Evolutionary conservation across 2,113 vertebrate genomes (phyloP), one percentile per base, ranked within the genome.

Genomic region (Notiomystis cincta): DNA sequence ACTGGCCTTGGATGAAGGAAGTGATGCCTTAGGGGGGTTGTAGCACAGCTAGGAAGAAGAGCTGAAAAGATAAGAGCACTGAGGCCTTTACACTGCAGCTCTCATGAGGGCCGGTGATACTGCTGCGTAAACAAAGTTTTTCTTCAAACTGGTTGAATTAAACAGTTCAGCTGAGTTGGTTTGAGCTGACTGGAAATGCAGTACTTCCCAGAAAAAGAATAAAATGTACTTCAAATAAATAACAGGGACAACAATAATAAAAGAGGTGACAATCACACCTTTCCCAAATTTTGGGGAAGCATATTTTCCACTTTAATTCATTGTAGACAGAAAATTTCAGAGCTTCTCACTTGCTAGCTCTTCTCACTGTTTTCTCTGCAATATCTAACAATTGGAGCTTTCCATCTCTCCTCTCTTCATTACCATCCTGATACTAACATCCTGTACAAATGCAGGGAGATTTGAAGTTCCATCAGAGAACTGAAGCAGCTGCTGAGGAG

Each of bases 391-490:
- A 88, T 1, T 27, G 28, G 67, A 47, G 56, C 58, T 86, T 94
- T 86, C 61, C 31, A 50, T 80, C 28, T 82, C 50, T 72, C 38
- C 33, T 67, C 10, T 89, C 70, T 80, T 95, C 80, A 78, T 82
- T 95, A 93, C 54, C 3, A 13, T 54, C 48, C 61, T 84, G 45
- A 91, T 88, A 89, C 23, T 82, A 67, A 58, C 42, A 79, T 62
- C 31, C 28, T 73, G 50, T 48, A 79, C 58, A 94, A 95, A 77
- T 44, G 53, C 11, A 81, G 51, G 23, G 45, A 88, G 82, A 85
- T 88, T 66, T 90, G 78, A 94, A 94, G 45, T 79, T 90, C 30
- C 71, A 85, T 85, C 81, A 94, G 75, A 94, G 70, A 76, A 53
- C 1, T 61, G 57, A 15, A 89, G 78, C 87, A 94, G 71, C 57